phyloP scores from a whole-genome alignment of 2,888 invertebrate species.

The Rhagonycha fulva region DNA sequence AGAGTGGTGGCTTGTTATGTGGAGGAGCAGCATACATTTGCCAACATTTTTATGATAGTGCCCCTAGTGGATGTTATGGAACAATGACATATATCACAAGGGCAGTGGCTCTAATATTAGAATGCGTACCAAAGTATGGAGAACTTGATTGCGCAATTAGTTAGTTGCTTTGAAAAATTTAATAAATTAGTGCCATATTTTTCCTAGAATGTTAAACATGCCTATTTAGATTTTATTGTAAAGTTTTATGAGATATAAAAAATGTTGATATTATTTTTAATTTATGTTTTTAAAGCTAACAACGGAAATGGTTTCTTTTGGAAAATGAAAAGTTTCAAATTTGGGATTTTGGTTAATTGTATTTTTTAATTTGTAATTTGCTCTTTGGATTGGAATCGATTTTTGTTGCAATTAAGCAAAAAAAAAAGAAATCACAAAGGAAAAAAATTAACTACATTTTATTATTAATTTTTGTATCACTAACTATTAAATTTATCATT shows the following conservation, averaged over 20 bases:
- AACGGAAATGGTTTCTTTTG: too few species aligned
- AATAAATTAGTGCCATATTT: background rate
- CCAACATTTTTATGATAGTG: slow-evolving; percentile 96
- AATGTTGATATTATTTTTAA: background rate
- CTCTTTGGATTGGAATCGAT: too few species aligned
- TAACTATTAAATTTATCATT: slow-evolving; percentile 43
- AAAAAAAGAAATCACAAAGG: background rate
- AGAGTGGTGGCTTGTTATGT: slow-evolving; percentile 73
- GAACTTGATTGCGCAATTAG: slow-evolving; percentile 82
- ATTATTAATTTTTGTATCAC: slow-evolving; percentile 8
- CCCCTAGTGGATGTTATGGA: slow-evolving; percentile 96
- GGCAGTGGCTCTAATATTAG: slow-evolving; percentile 75
- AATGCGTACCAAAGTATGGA: slow-evolving; percentile 75
- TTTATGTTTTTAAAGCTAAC: too few species aligned
- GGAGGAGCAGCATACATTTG: slow-evolving; percentile 95
- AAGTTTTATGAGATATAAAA: background rate
- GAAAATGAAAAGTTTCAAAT: too few species aligned
- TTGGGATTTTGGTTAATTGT: too few species aligned
- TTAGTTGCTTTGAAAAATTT: slow-evolving; percentile 47
- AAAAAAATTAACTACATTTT: background rate
- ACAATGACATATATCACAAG: slow-evolving; percentile 96
- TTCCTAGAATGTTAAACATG: background rate
- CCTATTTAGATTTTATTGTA: background rate
- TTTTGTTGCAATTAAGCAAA: background rate
- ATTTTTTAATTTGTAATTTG: too few species aligned